These are phyloP conservation scores for Notolepis coatsorum DNA, from an alignment of 2,797 vertebrate species.

Conservation along the genomic window DNA sequence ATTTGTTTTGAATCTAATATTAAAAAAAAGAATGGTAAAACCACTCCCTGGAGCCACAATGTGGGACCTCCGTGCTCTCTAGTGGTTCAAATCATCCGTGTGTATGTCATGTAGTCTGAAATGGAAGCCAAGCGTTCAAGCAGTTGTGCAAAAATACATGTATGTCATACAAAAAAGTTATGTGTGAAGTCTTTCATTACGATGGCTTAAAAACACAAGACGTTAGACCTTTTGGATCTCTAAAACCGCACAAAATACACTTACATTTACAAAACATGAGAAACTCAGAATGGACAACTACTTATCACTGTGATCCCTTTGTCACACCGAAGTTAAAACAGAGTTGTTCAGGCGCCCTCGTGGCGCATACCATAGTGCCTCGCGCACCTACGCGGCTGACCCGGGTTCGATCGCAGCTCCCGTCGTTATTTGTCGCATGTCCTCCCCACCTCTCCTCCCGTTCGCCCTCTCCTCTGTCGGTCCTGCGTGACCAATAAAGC, in stretches of 20 bases:
- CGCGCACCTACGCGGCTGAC: too few relatives aligned
- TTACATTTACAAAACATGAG: slow-evolving; percentile 22
- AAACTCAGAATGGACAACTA: slow-evolving; percentile 3
- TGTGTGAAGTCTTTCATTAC: background rate
- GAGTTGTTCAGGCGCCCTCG: too few relatives aligned
- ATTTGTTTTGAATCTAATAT: too few relatives aligned
- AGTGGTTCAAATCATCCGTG: slow-evolving; percentile 52
- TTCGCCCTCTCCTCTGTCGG: too few relatives aligned
- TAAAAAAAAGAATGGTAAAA: too few relatives aligned
- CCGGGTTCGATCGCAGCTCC: too few relatives aligned
- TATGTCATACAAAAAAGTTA: background rate
- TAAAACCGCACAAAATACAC: slow-evolving; percentile 51
- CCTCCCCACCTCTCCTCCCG: too few relatives aligned
- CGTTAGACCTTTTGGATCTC: slow-evolving; percentile 15
- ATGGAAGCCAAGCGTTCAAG: slow-evolving; percentile 41
- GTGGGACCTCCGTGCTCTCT: slow-evolving; percentile 20
- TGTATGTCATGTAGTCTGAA: slow-evolving; percentile 10
- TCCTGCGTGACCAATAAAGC: too few relatives aligned
- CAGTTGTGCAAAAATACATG: slow-evolving; percentile 27
- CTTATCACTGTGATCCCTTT: background rate
- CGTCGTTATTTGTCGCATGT: too few relatives aligned
- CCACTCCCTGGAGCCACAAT: background rate
- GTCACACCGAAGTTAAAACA: background rate
- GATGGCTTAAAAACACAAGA: slow-evolving; percentile 30
- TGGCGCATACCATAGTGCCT: too few relatives aligned